Percentiles rank a stretch among this genome's conserved stretches.
Conservation (phyloP, 2,797 vertebrate species). For the Anomalospiza imberbis region DNA sequence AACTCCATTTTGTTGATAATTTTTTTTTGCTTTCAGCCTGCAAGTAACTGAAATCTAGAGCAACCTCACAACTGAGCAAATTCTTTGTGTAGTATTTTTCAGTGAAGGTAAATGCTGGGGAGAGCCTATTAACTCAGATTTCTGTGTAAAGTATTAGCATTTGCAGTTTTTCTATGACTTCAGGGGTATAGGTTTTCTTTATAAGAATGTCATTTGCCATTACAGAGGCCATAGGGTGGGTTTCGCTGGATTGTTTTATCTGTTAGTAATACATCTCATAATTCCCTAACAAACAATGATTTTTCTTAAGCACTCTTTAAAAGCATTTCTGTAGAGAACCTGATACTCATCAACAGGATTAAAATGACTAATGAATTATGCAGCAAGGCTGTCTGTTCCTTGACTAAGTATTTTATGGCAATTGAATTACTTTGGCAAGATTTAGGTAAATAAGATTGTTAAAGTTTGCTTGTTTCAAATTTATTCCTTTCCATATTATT, state of each 20-base stretch:
- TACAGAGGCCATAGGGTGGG: neutral
- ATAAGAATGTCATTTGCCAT: neutral
- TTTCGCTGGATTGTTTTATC: slow-evolving; percentile 40
- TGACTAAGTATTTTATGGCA: slow-evolving; percentile 41
- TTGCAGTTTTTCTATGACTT: neutral
- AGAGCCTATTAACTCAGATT: neutral
- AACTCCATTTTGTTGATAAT: neutral
- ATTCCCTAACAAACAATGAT: slow-evolving; percentile 20
- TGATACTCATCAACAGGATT: slow-evolving; percentile 50
- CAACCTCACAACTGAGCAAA: neutral
- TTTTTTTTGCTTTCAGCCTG: neutral
- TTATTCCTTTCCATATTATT: neutral
- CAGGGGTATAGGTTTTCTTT: neutral
- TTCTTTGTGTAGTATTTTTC: neutral
- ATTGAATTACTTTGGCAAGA: neutral
- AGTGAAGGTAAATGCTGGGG: neutral
- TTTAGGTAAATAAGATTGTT: slow-evolving; percentile 26
- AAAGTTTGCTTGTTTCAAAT: slow-evolving; percentile 18
- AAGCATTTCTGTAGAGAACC: slow-evolving; percentile 11
- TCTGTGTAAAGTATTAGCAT: neutral
- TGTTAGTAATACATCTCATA: neutral
- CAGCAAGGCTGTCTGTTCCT: slow-evolving; percentile 44
- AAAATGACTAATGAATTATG: slow-evolving; percentile 60
- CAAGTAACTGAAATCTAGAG: neutral
- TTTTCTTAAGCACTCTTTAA: slow-evolving; percentile 53